These are phyloP conservation scores for Therioaphis trifolii DNA, from an alignment of 2,888 invertebrate genomes.

Conservation along the genomic window DNA sequence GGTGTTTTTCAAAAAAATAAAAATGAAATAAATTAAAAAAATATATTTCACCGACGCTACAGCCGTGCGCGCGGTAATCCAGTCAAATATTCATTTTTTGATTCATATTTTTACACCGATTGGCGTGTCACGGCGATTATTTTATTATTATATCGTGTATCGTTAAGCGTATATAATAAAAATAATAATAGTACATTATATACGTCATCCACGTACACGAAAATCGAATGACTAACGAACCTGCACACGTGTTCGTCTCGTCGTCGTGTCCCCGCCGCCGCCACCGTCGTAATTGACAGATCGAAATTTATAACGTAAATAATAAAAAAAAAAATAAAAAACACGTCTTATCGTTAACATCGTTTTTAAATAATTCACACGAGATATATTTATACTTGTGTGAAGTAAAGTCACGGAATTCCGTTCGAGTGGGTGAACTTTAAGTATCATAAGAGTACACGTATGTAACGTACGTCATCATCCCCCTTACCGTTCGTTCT, in stretches of 20 bases:
- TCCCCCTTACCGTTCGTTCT: too few species aligned
- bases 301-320: constrained; percentile 5
- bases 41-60: too few species aligned
- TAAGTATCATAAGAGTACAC: neutral
- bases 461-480: too few species aligned
- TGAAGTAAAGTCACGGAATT: neutral
- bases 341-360: neutral
- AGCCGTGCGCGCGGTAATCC: too few species aligned
- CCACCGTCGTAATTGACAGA: neutral
- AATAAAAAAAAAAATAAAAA: neutral
- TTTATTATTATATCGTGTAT: too few species aligned
- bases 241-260: neutral
- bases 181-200: too few species aligned
- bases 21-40: too few species aligned
- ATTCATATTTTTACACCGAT: neutral
- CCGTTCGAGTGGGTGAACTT: neutral
- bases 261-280: neutral
- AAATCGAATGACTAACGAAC: constrained; percentile 10
- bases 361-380: neutral
- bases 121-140: neutral
- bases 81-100: neutral
- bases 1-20: too few species aligned
- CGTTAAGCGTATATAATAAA: too few species aligned
- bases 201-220: neutral
- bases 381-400: neutral